Conservation (phyloP, 2,113 vertebrate species). For the Diadophis punctatus region DNA sequence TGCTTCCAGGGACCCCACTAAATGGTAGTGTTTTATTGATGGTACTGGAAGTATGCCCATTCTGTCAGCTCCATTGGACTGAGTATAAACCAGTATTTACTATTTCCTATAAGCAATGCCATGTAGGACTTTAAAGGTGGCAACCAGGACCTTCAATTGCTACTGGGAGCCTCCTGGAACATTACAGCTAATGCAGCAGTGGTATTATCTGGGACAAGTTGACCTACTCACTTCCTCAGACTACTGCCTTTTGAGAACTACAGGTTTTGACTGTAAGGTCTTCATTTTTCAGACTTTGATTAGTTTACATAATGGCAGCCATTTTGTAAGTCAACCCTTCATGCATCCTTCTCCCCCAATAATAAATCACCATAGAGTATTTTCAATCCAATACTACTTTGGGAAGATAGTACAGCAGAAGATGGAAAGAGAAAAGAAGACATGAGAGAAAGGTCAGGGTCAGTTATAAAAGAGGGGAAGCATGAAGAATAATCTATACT, state of each 20-base stretch:
- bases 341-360: background rate
- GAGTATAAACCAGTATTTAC: background rate
- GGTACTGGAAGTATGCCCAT: background rate
- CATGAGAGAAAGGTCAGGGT: background rate
- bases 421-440: background rate
- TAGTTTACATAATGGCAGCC: background rate
- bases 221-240: background rate
- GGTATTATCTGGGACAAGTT: background rate
- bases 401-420: background rate
- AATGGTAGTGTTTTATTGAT: background rate
- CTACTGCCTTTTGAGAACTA: background rate
- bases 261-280: background rate
- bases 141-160: background rate
- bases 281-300: background rate
- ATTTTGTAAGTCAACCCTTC: background rate
- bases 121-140: background rate
- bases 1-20: background rate
- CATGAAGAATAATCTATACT: rapidly evolving
- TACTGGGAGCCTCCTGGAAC: background rate
- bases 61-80: background rate
- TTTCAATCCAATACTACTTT: background rate
- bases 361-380: background rate
- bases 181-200: background rate
- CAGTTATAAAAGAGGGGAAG: rapidly evolving
- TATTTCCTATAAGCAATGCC: background rate